A percentile compares a stretch with the other conserved stretches of the same genome.
phyloP scores from a whole-genome alignment of 2,797 vertebrate genomes.

The Mycteria americana region DNA sequence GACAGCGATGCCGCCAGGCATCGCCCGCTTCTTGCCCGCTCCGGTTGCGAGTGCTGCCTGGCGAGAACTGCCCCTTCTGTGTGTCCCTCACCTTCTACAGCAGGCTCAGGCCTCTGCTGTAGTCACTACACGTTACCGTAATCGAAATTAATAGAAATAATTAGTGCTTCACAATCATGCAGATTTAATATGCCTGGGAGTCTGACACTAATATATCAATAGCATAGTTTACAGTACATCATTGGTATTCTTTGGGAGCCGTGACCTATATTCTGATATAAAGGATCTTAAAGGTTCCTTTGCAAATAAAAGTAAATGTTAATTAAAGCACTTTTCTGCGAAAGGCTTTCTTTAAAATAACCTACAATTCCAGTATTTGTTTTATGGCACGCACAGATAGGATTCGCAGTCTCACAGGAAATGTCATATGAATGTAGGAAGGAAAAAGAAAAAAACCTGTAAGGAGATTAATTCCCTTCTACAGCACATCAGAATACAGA shows the following conservation, averaged over 20 bases:
- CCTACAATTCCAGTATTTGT: conserved; percentile 30
- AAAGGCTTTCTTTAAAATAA: conserved; percentile 17
- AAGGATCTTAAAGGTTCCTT: conserved; percentile 4
- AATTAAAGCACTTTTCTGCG: conserved; percentile 31
- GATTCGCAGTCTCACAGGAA: not conserved
- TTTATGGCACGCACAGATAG: not conserved
- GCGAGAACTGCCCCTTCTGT: accelerated
- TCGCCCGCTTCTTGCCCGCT: accelerated
- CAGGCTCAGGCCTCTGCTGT: not conserved
- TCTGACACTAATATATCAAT: conserved; percentile 2
- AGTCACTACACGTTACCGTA: not conserved
- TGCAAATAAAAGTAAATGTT: conserved; percentile 49
- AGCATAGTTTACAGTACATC: not conserved
- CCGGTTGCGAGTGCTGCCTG: not conserved
- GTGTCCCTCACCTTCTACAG: not conserved
- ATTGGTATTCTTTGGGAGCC: not conserved
- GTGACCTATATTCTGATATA: not conserved
- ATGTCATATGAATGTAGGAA: not conserved
- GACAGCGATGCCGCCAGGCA: not conserved
- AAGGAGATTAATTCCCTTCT: not conserved
- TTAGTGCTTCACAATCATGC: not conserved
- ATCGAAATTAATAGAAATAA: not conserved
- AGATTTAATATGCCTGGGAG: conserved; percentile 18
- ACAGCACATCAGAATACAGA: not conserved
- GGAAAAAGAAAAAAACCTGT: not conserved